Evolutionary conservation across 92 coral and sea anemone genomes (phyloP).

Genomic region (Phymanthus crucifer): DNA sequence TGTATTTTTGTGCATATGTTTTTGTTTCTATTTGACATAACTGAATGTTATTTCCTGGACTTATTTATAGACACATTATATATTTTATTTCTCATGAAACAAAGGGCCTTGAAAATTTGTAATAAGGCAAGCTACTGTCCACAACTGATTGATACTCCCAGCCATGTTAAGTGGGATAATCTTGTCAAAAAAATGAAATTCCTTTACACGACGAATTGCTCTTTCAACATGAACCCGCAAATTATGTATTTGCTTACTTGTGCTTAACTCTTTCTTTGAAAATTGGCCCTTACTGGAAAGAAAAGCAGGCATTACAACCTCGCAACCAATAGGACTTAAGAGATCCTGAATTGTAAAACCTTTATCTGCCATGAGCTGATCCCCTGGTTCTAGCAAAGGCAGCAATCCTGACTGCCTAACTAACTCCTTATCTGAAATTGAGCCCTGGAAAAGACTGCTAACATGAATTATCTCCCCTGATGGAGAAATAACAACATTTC

Average conservation of each 20-base stretch:
- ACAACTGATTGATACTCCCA: conserved; percentile 44
- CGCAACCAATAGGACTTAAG: conserved; percentile 41
- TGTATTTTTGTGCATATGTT: too few relatives aligned
- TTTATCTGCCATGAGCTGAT: conserved; percentile 56
- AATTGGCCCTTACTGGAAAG: conserved; percentile 45
- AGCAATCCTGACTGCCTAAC: conserved; percentile 50
- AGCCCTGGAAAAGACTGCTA: conserved; percentile 45
- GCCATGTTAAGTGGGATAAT: conserved; percentile 39
- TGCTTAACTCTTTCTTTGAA: conserved; percentile 45
- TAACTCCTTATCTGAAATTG: conserved; percentile 61
- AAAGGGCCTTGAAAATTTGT: conserved; percentile 59
- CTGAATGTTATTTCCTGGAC: too few relatives aligned
- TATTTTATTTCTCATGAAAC: too few relatives aligned
- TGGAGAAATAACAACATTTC: conserved; percentile 51
- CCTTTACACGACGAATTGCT: conserved; percentile 43
- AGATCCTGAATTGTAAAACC: conserved; percentile 46
- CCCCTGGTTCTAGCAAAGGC: conserved; percentile 50
- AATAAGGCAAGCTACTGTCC: conserved; percentile 42
- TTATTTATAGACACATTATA: too few relatives aligned
- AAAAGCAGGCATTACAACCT: conserved; percentile 57
- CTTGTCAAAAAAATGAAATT: conserved; percentile 55
- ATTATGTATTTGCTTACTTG: conserved; percentile 50
- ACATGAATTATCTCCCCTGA: conserved; percentile 58
- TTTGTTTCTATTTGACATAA: too few relatives aligned
- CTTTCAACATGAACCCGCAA: conserved; percentile 58